Evolutionary conservation across 1,140 invertebrate species (phyloP).

Genomic region (Bombus breviceps): DNA sequence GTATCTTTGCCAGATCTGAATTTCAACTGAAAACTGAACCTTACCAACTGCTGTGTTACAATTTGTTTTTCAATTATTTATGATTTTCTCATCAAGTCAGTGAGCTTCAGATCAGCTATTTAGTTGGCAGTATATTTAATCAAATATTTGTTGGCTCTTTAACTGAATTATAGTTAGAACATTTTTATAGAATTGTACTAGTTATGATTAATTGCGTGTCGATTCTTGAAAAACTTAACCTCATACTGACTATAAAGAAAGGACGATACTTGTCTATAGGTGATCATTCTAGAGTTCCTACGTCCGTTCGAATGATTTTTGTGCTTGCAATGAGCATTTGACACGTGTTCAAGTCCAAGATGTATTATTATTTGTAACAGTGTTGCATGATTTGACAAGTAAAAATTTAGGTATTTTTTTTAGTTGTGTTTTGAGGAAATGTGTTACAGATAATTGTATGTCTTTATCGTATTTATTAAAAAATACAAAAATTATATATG

Average conservation of each 20-base stretch:
- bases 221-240: background rate
- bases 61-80: background rate
- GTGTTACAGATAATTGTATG: background rate
- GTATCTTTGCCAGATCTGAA: background rate
- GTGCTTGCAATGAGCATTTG: background rate
- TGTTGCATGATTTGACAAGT: background rate
- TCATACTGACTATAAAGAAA: background rate
- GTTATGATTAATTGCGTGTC: background rate
- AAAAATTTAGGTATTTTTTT: background rate
- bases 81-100: background rate
- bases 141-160: background rate
- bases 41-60: background rate
- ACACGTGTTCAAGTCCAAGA: background rate
- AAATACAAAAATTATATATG: background rate
- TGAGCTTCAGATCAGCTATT: background rate
- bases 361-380: background rate
- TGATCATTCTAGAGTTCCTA: slow-evolving; percentile 41
- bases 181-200: background rate
- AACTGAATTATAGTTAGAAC: background rate
- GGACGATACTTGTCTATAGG: background rate
- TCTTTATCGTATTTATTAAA: background rate
- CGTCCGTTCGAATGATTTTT: slow-evolving; percentile 17
- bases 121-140: background rate
- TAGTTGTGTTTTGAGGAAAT: background rate
- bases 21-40: background rate